Base-by-base conservation (phyloP, 2,113 vertebrate species). In the human region DNA sequence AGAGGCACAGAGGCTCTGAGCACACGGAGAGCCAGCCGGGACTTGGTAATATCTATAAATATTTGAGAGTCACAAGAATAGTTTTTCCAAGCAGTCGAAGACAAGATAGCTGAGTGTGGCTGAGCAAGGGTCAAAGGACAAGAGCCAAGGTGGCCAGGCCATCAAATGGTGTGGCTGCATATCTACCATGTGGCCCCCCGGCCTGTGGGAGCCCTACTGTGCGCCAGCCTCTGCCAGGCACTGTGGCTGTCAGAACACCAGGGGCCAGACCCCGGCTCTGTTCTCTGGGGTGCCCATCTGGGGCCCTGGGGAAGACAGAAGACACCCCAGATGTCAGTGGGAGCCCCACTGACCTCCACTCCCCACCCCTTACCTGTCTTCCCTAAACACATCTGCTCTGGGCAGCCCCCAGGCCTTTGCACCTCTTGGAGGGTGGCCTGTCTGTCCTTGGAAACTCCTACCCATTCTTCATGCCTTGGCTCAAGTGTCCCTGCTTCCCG, bases 331-430 rank as follows among this genome's bases (percentile, higher is more conserved):
- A 25, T 32, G 76, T 30, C 57, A 66, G 83, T 3, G 78, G 30
- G 73, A 52, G 14, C 20, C n/a, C 22, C 11, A 3, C 5, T 1
- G 1, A 25, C 55, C 48, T 13, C 64, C 0, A 0, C 18, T 8
- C 30, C 55, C 50, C 17, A 0, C 32, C 23, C 30, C 27, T 23
- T 30, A 4, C 25, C 32, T 1, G 14, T 23, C 48, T 66, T 66
- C 48, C 52, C 10, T 3, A 32, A 48, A 38, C 14, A 11, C 73
- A 57, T 8, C 78, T 10, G 35, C 27, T 32, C 57, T 61, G 45
- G 59, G 30, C 2, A 61, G 17, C 30, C 64, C 40, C 59, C 35
- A 9, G 8, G 70, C 14, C 84, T 64, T 12, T 2, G 59, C 4
- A 11, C 68, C 50, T 27, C 79, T 25, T 32, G 50, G 82, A 64